A percentile compares a stretch with the other conserved stretches of the same genome.
These are phyloP conservation scores for Nomada flava DNA, from an alignment of 2,888 invertebrate species.

Conservation along the genomic window DNA sequence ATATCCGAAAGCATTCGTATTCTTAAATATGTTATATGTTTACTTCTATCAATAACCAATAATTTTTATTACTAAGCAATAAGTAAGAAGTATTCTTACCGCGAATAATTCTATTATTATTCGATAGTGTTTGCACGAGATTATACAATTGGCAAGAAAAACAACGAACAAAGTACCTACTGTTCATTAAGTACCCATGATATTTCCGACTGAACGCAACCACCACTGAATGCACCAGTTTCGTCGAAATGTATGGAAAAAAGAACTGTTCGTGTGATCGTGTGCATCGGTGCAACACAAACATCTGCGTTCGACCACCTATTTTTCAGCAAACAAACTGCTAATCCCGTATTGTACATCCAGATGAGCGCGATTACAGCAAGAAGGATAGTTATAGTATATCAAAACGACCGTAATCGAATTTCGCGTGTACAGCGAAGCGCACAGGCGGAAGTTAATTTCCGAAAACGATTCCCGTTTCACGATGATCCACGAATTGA, in stretches of 20 bases:
- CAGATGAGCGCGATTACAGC: conserved; percentile 4
- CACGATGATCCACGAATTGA: conserved; percentile 39
- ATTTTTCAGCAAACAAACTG: conserved; percentile 6
- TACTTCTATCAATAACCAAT: too few species aligned
- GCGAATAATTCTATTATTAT: too few species aligned
- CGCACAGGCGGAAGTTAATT: conserved; percentile 34
- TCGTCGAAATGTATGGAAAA: not conserved
- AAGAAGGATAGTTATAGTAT: conserved; percentile 24
- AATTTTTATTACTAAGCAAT: too few species aligned
- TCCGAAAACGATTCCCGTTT: conserved; percentile 20
- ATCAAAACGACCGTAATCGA: conserved; percentile 19
- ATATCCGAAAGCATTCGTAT: too few species aligned
- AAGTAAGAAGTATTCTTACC: too few species aligned
- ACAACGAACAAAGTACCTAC: not conserved
- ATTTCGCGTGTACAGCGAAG: conserved; percentile 20
- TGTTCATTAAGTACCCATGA: not conserved
- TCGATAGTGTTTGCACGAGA: too few species aligned
- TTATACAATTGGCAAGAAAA: too few species aligned
- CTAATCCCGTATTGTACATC: conserved; percentile 9
- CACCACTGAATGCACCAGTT: not conserved
- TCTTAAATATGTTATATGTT: too few species aligned
- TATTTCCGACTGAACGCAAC: not conserved
- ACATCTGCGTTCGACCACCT: conserved; percentile 2
- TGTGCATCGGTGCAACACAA: not conserved
- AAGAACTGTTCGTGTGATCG: not conserved